These are phyloP conservation scores for Ecdyonurus torrentis DNA, from an alignment of 2,888 invertebrate species.

Conservation along the genomic window DNA sequence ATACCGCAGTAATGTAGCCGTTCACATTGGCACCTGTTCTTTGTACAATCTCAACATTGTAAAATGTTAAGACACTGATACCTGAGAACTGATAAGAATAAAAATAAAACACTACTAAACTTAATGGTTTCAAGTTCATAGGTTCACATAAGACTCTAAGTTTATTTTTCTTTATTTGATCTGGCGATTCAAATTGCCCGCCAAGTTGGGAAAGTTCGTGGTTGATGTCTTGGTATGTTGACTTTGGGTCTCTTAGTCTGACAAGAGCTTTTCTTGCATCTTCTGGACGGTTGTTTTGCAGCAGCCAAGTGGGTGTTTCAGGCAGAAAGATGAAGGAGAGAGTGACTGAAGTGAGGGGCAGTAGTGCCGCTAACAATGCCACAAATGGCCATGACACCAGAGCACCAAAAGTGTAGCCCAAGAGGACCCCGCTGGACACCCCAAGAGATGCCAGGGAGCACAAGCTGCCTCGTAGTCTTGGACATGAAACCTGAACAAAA, in stretches of 20 bases:
- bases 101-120: constrained; percentile 42
- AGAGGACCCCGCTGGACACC: constrained; percentile 51
- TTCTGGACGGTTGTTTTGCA: constrained; percentile 38
- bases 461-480: constrained; percentile 55
- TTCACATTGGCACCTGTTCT: constrained; percentile 1
- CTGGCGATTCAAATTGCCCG: constrained; percentile 25
- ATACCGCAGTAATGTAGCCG: neutral
- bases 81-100: constrained; percentile 52
- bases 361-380: constrained; percentile 40
- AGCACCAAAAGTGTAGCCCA: constrained; percentile 28
- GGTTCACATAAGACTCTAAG: constrained; percentile 37
- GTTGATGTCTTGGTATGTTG: neutral
- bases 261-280: constrained; percentile 39
- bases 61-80: constrained; percentile 17
- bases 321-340: constrained; percentile 43
- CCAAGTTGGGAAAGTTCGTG: neutral
- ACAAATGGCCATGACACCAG: constrained; percentile 42
- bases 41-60: neutral
- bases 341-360: constrained; percentile 41
- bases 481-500: constrained; percentile 49
- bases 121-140: constrained; percentile 43
- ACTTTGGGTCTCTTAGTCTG: constrained; percentile 25
- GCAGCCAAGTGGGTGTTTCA: constrained; percentile 54
- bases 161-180: constrained; percentile 23
- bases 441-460: constrained; percentile 53